Evolutionary conservation across 2,797 vertebrate genomes (phyloP).

Genomic region (Gymnodraco acuticeps): DNA sequence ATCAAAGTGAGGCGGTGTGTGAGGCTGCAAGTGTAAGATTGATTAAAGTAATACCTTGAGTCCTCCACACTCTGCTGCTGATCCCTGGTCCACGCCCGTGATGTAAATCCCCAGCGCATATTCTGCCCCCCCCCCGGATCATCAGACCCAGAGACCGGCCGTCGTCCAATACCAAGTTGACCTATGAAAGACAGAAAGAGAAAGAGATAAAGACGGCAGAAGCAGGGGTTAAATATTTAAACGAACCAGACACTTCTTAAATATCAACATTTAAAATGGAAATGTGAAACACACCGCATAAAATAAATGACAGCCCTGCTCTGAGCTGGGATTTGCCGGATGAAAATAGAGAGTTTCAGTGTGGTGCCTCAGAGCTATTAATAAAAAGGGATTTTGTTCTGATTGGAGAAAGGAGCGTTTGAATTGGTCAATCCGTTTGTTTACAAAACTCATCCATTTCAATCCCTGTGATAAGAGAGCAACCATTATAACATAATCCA

Average conservation of each 20-base stretch:
- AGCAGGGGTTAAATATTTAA: conserved; percentile 11
- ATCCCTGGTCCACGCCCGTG: conserved; percentile 94
- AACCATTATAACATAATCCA: conserved; percentile 3
- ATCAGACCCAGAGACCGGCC: conserved; percentile 96
- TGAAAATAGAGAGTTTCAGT: conserved; percentile 29
- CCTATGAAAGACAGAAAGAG: conserved; percentile 79
- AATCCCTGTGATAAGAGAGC: conserved; percentile 9
- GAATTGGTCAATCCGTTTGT: conserved; percentile 42
- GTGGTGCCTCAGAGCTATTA: conserved; percentile 28
- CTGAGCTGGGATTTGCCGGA: conserved; percentile 13
- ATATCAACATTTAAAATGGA: conserved; percentile 22
- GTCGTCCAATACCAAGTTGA: conserved; percentile 94
- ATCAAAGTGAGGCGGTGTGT: background rate
- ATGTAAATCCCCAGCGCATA: conserved; percentile 97
- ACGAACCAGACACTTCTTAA: background rate
- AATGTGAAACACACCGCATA: conserved; percentile 29
- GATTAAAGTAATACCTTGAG: conserved; percentile 89
- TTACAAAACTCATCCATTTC: conserved; percentile 27
- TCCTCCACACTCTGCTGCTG: conserved; percentile 93
- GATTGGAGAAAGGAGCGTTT: conserved; percentile 22
- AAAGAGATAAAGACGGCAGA: conserved; percentile 1
- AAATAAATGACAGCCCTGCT: conserved; percentile 21
- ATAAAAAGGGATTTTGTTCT: conserved; percentile 30
- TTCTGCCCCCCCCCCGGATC: conserved; percentile 95
- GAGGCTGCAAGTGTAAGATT: background rate